Base-by-base conservation (phyloP, 2,113 vertebrate genomes). In the Oplegnathus fasciatus region DNA sequence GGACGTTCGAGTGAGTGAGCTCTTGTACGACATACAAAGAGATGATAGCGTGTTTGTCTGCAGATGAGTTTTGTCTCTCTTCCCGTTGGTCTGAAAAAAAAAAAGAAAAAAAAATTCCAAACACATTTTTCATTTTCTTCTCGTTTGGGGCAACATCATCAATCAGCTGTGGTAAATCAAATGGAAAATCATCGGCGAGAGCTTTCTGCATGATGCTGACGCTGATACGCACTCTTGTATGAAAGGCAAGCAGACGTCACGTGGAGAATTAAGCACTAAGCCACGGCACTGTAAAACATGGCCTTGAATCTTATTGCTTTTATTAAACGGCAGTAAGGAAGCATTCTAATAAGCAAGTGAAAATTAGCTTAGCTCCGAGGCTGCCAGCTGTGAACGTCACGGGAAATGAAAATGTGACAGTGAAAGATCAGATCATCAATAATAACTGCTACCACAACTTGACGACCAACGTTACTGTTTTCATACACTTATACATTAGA, bases 141-240 rank as follows among this genome's bases (percentile, higher is more conserved):
- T 86, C 62, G 46, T 90, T 86, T 68, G 70, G 61, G 60, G 80
- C 50, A 42, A 61, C 67, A n/a, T 75, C 85, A 93, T 93, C 89
- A 88, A 91, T 92, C 92, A 93, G 81, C 81, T 66, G 81, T 66
- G 86, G 42, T 84, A 87, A 92, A 92, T 92, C 88, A 90, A 86
- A 84, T 61, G 86, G 87, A 90, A 87, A 90, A 89, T 88, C 73
- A 88, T 76, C 9, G 6, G 73, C 32, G 55, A 68, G 72, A 32
- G 70, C 65, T 87, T 83, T 81, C 79, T 73, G 74, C 84, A 74
- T 30, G 81, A 82, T 68, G 87, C 82, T 70, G 72, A 80, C 52
- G 50, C 66, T 54, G 83, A 80, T 65, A 74, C 20, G 87, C 80
- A 75, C 44, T 86, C 80, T 86, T 54, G 69, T 84, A 85, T 85